phyloP scores from a whole-genome alignment of 2,888 invertebrate species.

The Troides aeacus region DNA sequence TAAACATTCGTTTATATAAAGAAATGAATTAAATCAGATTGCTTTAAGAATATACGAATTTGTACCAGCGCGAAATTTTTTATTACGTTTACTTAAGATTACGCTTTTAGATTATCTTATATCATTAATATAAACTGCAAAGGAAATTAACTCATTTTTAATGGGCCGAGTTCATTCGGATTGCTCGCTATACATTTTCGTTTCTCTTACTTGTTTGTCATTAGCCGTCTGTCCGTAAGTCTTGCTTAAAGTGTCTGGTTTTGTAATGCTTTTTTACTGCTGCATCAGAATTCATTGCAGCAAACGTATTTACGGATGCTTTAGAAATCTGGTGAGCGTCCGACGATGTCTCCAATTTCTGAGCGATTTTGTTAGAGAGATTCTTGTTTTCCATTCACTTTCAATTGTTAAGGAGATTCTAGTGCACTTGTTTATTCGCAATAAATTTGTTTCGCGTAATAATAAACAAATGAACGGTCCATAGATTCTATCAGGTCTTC shows the following conservation, averaged over 20 bases:
- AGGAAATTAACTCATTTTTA: neutral
- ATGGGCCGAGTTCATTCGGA: neutral
- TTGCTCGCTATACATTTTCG: neutral
- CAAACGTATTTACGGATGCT: neutral
- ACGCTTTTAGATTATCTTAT: neutral
- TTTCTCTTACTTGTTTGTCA: neutral
- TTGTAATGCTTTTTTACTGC: neutral
- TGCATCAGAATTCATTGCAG: neutral
- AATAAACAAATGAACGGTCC: neutral
- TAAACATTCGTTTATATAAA: no score
- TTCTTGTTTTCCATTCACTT: conserved; percentile 27
- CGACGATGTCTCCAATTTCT: conserved; percentile 9
- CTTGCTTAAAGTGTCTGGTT: neutral
- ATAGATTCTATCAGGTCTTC: no score
- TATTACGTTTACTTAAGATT: neutral
- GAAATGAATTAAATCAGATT: no score
- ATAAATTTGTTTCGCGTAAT: neutral
- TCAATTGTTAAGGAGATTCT: conserved; percentile 9
- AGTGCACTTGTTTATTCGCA: neutral
- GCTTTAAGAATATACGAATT: no score
- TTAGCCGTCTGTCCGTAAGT: neutral
- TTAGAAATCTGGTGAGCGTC: neutral
- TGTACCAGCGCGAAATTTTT: neutral
- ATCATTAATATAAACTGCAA: neutral
- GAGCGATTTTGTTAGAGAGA: conserved; percentile 24